Percentiles rank a stretch among this genome's conserved stretches.
Evolutionary conservation across 2,797 vertebrate genomes (phyloP).

Genomic region (Tragopan temminckii): DNA sequence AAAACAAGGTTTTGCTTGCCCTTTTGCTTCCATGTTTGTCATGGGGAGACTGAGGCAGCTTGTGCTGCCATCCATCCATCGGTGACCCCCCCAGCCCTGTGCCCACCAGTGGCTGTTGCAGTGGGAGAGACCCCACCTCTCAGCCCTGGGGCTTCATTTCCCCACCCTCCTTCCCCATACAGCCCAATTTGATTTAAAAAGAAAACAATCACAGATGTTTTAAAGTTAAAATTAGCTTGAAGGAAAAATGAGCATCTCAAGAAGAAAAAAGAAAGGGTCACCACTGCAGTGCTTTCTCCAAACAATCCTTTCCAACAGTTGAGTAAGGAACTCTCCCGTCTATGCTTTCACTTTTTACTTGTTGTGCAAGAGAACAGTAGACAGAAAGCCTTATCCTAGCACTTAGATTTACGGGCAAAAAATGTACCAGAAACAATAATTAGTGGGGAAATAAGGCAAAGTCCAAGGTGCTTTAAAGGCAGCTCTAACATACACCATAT

Average conservation of each 20-base stretch:
- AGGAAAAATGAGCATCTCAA: not conserved
- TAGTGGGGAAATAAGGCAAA: not conserved
- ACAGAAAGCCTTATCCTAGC: not conserved
- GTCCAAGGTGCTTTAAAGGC: not conserved
- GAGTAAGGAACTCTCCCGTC: not conserved
- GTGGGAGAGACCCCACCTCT: not conserved
- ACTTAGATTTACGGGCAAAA: not conserved
- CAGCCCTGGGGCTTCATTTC: not conserved
- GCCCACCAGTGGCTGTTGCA: not conserved
- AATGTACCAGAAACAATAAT: not conserved
- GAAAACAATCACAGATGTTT: constrained; percentile 21
- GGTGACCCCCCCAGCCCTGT: not conserved
- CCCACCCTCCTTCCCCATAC: not conserved
- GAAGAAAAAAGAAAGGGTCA: not conserved
- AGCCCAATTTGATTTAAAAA: constrained; percentile 6
- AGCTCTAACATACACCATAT: not conserved
- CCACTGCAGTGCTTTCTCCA: not conserved
- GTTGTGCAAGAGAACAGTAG: not conserved
- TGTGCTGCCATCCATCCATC: not conserved
- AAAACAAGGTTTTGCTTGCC: not conserved
- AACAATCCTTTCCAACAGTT: not conserved
- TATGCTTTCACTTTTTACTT: not conserved
- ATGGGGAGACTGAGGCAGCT: not conserved
- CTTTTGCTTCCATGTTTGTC: not conserved
- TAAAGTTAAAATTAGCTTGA: not conserved